Evolutionary conservation across 2,888 invertebrate species (phyloP).

Genomic region (Eilema depressum): DNA sequence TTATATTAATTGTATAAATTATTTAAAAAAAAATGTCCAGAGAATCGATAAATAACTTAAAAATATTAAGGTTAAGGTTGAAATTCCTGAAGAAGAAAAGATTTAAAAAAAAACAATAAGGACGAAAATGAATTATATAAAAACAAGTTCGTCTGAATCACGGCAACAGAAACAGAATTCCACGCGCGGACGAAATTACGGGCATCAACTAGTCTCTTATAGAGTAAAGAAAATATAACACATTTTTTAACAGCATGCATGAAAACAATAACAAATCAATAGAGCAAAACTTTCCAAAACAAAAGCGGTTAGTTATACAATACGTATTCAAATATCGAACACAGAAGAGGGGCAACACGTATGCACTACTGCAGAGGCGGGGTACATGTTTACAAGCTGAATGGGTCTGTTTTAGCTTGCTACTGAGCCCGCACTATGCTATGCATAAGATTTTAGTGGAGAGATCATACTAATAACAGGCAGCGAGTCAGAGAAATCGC

Average conservation of each 20-base stretch:
- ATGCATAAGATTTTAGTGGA: conserved; percentile 61
- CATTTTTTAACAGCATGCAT: not conserved
- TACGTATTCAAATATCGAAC: conserved; percentile 42
- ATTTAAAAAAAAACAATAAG: no score
- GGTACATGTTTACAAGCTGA: conserved; percentile 58
- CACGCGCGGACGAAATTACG: no score
- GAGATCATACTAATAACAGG: conserved; percentile 15
- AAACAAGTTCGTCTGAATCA: no score
- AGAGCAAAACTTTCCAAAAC: conserved; percentile 28
- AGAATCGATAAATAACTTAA: no score
- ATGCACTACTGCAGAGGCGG: conserved; percentile 30
- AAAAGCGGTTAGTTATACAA: conserved; percentile 33
- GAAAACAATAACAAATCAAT: not conserved
- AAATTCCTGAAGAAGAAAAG: no score
- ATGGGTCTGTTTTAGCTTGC: conserved; percentile 62
- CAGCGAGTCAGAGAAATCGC: conserved; percentile 5
- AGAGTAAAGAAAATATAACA: no score
- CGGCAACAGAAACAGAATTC: no score
- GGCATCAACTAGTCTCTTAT: no score
- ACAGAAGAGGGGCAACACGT: conserved; percentile 37
- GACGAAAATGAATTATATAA: no score
- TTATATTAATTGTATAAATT: no score
- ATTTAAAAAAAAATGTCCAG: no score
- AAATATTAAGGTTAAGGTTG: no score
- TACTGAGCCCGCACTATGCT: conserved; percentile 60